These are phyloP conservation scores for Hippopotamus amphibius DNA, from an alignment of 2,113 vertebrate genomes.

Conservation along the genomic window DNA sequence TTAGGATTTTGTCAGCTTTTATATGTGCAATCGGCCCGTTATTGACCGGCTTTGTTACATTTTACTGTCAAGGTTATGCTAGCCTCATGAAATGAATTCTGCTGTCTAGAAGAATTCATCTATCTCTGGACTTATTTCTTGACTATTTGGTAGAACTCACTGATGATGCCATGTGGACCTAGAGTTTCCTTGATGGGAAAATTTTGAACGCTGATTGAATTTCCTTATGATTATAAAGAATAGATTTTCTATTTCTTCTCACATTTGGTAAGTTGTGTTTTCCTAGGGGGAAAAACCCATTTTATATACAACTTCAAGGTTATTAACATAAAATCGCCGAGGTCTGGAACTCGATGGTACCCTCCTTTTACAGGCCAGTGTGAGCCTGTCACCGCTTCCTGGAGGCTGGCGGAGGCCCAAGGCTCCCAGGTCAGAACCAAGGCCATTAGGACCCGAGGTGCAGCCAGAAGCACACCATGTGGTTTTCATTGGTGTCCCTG, in stretches of 20 bases:
- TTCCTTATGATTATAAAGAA: neutral
- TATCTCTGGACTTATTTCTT: neutral
- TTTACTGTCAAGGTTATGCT: rapidly evolving
- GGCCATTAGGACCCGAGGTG: rapidly evolving
- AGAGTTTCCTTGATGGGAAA: neutral
- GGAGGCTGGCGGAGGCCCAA: neutral
- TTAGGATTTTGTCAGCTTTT: neutral
- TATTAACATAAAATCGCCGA: neutral
- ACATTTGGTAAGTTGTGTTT: neutral
- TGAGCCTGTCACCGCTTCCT: neutral
- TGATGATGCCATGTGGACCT: neutral
- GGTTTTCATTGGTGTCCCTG: neutral
- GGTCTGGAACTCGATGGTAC: neutral
- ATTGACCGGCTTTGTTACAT: rapidly evolving
- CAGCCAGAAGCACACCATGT: no score
- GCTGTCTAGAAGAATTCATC: neutral
- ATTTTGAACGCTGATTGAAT: neutral
- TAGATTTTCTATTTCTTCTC: neutral
- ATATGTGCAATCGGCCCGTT: neutral
- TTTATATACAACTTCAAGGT: neutral
- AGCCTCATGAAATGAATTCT: neutral
- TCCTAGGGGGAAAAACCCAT: neutral
- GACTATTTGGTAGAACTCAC: neutral
- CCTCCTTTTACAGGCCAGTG: neutral
- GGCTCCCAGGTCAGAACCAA: neutral